Evolutionary conservation across 1,140 invertebrate species (phyloP).

Genomic region (Alviniconcha marisindica): DNA sequence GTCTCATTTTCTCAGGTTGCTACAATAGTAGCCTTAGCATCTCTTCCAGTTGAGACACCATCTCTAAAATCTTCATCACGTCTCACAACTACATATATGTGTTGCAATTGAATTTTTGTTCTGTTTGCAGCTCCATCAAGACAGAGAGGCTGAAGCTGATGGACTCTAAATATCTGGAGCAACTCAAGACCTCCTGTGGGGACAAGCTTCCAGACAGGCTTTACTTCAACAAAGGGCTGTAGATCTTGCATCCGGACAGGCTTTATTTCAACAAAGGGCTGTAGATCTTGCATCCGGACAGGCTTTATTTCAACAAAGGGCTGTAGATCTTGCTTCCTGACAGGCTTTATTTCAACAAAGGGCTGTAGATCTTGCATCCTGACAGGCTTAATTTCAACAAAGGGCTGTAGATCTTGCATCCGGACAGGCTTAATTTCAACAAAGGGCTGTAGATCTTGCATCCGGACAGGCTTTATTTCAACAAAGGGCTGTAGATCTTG

Average conservation of each 20-base stretch:
- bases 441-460: no score
- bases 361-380: no score
- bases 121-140: constrained; percentile 54
- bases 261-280: constrained; percentile 70
- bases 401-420: no score
- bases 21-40: no score
- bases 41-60: no score
- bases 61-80: no score
- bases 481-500: no score
- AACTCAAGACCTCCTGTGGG: constrained; percentile 38
- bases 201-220: constrained; percentile 52
- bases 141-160: constrained; percentile 46
- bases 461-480: no score
- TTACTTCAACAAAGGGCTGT: constrained; percentile 70
- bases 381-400: no score
- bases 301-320: constrained; percentile 69
- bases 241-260: constrained; percentile 48
- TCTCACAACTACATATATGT: no score
- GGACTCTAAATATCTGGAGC: constrained; percentile 50
- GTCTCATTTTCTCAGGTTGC: no score
- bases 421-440: no score
- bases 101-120: neutral
- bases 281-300: constrained; percentile 53
- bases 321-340: constrained; percentile 57
- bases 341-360: constrained; percentile 68